These are phyloP conservation scores for Spodoptera litura DNA, from an alignment of 1,140 invertebrate species.

Conservation along the genomic window DNA sequence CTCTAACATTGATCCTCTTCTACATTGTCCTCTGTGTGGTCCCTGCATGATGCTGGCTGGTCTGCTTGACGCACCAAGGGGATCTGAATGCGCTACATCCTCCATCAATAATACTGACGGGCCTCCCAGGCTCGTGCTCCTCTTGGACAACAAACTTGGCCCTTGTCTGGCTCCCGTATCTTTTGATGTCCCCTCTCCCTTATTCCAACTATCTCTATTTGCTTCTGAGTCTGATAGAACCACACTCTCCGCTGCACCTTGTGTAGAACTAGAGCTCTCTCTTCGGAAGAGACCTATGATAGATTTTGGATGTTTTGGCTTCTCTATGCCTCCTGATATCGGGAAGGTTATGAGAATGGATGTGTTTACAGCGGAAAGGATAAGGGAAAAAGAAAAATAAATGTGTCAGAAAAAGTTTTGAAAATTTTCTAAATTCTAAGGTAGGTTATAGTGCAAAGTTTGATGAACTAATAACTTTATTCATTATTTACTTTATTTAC, in stretches of 20 bases:
- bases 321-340: constrained; percentile 89
- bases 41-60: constrained; percentile 83
- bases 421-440: constrained; percentile 19
- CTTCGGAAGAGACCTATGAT: constrained; percentile 90
- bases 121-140: constrained; percentile 82
- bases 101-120: constrained; percentile 86
- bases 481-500: no score
- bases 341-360: constrained; percentile 55
- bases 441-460: constrained; percentile 10
- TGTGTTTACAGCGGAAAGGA: constrained; percentile 53
- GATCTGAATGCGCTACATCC: constrained; percentile 85
- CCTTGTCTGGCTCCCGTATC: constrained; percentile 67
- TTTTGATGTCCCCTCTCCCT: constrained; percentile 69
- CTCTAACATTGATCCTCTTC: constrained; percentile 89
- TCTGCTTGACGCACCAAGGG: constrained; percentile 85
- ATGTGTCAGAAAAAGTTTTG: constrained; percentile 60
- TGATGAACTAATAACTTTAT: no score
- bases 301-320: constrained; percentile 90
- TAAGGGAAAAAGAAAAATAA: constrained; percentile 70
- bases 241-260: constrained; percentile 77
- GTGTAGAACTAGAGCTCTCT: constrained; percentile 88
- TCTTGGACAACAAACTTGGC: constrained; percentile 74
- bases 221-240: constrained; percentile 85
- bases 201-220: constrained; percentile 74
- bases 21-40: constrained; percentile 87